These are phyloP conservation scores for Podiceps cristatus DNA, from an alignment of 2,113 vertebrate species.

Conservation along the genomic window DNA sequence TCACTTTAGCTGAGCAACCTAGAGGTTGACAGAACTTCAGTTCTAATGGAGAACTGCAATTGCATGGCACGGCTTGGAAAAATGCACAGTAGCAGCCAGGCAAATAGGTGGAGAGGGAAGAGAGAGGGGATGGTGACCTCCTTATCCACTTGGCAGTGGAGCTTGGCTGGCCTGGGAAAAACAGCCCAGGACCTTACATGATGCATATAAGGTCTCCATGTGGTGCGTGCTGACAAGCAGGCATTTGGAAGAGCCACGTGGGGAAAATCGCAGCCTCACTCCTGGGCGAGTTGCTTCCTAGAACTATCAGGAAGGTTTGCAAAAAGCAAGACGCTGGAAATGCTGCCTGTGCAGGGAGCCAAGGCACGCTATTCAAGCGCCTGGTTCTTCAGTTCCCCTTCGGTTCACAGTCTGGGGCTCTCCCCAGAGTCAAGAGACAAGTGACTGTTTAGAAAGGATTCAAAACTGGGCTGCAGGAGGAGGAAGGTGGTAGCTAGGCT, in stretches of 20 bases:
- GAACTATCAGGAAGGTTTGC: not conserved
- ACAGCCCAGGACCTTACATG: not conserved
- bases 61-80: not conserved
- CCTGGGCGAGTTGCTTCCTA: not conserved
- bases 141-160: not conserved
- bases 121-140: not conserved
- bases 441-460: not conserved
- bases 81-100: not conserved
- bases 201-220: not conserved
- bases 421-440: not conserved
- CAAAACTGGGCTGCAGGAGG: not conserved
- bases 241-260: not conserved
- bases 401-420: not conserved
- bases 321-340: not conserved
- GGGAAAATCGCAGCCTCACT: not conserved
- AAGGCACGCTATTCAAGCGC: not conserved
- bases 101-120: not conserved
- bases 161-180: not conserved
- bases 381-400: not conserved
- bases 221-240: not conserved
- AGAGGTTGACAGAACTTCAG: not conserved
- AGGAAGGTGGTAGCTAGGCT: not conserved
- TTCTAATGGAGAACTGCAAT: not conserved
- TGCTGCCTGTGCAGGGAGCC: not conserved
- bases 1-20: not conserved